Evolutionary conservation across 2,797 vertebrate species (phyloP).

Genomic region (Parotocinclus haroldoi): DNA sequence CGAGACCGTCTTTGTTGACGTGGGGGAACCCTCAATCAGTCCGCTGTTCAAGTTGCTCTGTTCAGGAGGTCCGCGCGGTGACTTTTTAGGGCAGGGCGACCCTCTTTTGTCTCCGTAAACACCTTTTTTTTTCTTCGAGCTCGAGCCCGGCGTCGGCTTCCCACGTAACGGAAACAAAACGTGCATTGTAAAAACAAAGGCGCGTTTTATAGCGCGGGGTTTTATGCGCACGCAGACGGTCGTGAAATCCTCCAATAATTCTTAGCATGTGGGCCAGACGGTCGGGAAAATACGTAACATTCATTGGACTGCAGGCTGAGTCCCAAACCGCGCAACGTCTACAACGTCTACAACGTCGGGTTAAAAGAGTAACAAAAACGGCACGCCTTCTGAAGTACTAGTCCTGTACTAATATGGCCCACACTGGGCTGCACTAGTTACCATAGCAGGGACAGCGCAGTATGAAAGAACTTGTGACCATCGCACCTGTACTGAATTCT

Average conservation of each 20-base stretch:
- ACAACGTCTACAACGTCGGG: not conserved
- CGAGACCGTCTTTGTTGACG: not conserved
- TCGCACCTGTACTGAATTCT: too few relatives aligned
- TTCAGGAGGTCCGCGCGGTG: too few relatives aligned
- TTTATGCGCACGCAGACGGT: slow-evolving; percentile 6
- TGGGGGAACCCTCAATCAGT: not conserved
- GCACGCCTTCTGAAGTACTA: too few relatives aligned
- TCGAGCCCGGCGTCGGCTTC: slow-evolving; percentile 1
- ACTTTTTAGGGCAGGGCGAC: not conserved
- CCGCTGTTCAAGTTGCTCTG: not conserved
- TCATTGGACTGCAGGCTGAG: not conserved
- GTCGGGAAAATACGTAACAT: slow-evolving; percentile 1
- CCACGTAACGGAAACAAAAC: slow-evolving; percentile 26
- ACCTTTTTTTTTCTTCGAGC: not conserved
- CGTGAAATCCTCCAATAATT: slow-evolving; percentile 13
- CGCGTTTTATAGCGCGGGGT: slow-evolving; percentile 7
- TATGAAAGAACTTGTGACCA: too few relatives aligned
- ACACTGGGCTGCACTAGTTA: too few relatives aligned
- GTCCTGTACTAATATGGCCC: too few relatives aligned
- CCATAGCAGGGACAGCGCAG: too few relatives aligned
- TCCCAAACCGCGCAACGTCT: slow-evolving; percentile 1
- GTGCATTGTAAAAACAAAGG: slow-evolving; percentile 13
- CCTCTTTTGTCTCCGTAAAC: not conserved
- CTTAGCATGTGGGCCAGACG: slow-evolving; percentile 2
- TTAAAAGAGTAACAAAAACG: not conserved